These are phyloP conservation scores for Cladorhizidae sp. DNA, from an alignment of 37 sponge, comb jelly and placozoan species.

Conservation along the genomic window DNA sequence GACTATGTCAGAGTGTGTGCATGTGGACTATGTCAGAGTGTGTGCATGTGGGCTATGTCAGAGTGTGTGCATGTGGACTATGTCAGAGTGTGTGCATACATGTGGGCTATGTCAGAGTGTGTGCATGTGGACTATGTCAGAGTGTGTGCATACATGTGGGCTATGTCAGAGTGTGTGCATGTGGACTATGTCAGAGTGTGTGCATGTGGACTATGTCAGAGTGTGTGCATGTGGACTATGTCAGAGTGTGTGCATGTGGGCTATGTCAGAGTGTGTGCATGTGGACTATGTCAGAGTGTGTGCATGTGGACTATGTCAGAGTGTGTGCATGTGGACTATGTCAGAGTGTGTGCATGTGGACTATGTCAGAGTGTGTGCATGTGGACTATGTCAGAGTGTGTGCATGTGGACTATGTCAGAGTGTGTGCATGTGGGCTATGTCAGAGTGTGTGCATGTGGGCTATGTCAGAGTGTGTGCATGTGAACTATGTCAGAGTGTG, in stretches of 20 bases:
- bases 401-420: neutral
- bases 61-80: too few relatives aligned
- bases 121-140: too few relatives aligned
- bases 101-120: too few relatives aligned
- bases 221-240: neutral
- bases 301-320: neutral
- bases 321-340: neutral
- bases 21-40: neutral
- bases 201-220: neutral
- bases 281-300: neutral
- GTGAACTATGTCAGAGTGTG: too few relatives aligned
- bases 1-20: neutral
- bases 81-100: too few relatives aligned
- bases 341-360: neutral
- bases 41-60: too few relatives aligned
- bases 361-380: neutral
- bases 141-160: too few relatives aligned
- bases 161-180: neutral
- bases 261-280: neutral
- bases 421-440: neutral
- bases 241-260: neutral
- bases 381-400: neutral
- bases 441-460: neutral
- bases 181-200: neutral
- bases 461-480: neutral